Percentiles rank a stretch among this genome's conserved stretches.
These are phyloP conservation scores for Atrina japonica DNA, from an alignment of 2,888 invertebrate species.

Conservation along the genomic window DNA sequence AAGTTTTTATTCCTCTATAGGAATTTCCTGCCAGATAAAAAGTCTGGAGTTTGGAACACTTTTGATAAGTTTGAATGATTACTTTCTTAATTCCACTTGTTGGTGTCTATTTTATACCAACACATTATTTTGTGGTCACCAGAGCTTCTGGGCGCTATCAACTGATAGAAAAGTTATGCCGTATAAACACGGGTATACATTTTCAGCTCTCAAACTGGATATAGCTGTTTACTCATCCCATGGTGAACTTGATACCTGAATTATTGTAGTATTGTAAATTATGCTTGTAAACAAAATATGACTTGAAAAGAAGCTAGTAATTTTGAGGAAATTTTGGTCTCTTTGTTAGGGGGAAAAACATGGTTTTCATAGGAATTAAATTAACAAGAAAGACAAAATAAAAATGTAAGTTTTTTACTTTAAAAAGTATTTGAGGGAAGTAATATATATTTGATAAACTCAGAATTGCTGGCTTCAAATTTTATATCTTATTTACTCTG, in stretches of 20 bases:
- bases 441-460: slow-evolving; percentile 9
- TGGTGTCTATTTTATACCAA: too few relatives aligned
- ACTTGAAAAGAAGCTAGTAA: slow-evolving; percentile 36
- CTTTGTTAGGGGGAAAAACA: slow-evolving; percentile 1
- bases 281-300: slow-evolving; percentile 32
- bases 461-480: slow-evolving; percentile 39
- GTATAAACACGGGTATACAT: too few relatives aligned
- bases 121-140: too few relatives aligned
- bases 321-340: slow-evolving; percentile 22
- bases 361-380: background rate
- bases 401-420: background rate
- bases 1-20: too few relatives aligned
- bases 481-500: slow-evolving; percentile 23
- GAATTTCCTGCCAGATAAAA: too few relatives aligned
- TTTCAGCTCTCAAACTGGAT: too few relatives aligned
- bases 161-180: too few relatives aligned
- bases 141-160: too few relatives aligned
- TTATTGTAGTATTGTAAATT: slow-evolving; percentile 38
- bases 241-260: slow-evolving; percentile 10
- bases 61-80: too few relatives aligned
- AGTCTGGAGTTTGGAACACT: too few relatives aligned
- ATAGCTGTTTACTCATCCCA: too few relatives aligned
- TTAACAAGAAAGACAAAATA: background rate
- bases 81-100: too few relatives aligned
- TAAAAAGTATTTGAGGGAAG: background rate